A percentile compares a stretch with the other conserved stretches of the same genome.
Conservation (phyloP, 2,113 vertebrate species). For the Upupa epops region DNA sequence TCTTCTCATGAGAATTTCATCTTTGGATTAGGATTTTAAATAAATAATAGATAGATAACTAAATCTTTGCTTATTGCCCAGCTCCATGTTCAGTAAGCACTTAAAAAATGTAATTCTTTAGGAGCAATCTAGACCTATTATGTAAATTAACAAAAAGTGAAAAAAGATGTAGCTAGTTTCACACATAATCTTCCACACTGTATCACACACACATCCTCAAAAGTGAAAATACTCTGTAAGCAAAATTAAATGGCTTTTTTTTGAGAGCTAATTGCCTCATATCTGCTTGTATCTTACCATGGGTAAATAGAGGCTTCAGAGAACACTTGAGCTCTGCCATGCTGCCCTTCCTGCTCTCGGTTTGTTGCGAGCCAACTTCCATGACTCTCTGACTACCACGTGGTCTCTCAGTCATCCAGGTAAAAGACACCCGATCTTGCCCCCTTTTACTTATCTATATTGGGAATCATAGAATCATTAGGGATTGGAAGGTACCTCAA, state of each 20-base stretch:
- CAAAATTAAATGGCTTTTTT: not conserved
- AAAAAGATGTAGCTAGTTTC: not conserved
- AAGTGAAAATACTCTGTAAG: not conserved
- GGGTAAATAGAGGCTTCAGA: not conserved
- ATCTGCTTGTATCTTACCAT: not conserved
- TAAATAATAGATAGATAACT: not conserved
- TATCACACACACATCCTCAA: not conserved
- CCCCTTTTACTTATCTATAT: not conserved
- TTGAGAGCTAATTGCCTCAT: not conserved
- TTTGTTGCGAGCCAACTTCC: not conserved
- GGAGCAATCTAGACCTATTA: not conserved
- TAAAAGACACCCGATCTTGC: not conserved
- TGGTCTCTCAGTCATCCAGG: accelerated
- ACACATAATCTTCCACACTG: not conserved
- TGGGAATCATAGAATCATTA: no score
- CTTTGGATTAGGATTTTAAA: not conserved
- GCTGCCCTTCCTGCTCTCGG: accelerated
- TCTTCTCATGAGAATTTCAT: not conserved
- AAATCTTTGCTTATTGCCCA: not conserved
- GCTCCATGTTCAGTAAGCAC: not conserved
- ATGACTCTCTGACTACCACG: not conserved
- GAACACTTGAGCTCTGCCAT: not conserved
- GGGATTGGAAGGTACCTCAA: no score
- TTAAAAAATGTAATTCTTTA: not conserved
- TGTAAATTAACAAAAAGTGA: not conserved